Evolutionary conservation across 2,888 invertebrate species (phyloP).

Genomic region (Itoplectis maculator): DNA sequence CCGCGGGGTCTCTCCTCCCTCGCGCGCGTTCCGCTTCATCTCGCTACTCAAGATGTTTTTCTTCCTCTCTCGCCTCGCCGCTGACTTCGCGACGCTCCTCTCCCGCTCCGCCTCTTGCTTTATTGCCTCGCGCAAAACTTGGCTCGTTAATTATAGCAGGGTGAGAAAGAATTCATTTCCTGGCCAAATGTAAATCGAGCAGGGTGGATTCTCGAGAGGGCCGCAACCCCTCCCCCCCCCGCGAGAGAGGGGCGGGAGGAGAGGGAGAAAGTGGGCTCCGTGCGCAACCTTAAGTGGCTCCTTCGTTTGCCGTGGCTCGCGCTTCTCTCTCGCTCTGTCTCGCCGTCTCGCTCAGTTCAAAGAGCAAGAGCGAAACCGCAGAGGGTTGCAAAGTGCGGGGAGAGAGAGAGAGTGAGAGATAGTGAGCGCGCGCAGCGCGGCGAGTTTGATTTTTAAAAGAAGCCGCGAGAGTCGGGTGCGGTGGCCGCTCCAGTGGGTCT

Average conservation of each 20-base stretch:
- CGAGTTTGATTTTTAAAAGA: slow-evolving; percentile 46
- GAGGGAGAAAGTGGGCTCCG: slow-evolving; percentile 3
- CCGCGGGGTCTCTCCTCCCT: slow-evolving; percentile 8
- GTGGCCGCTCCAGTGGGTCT: neutral
- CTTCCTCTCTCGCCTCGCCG: neutral
- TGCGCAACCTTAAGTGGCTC: slow-evolving; percentile 33
- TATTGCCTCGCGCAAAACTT: slow-evolving; percentile 73
- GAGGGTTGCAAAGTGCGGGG: neutral
- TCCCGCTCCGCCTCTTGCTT: slow-evolving; percentile 60
- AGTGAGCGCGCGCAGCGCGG: neutral
- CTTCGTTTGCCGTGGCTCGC: slow-evolving; percentile 5
- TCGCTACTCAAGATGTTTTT: slow-evolving; percentile 20
- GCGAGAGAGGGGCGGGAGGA: too few relatives aligned
- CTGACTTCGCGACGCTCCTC: slow-evolving; percentile 39
- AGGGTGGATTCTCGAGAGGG: slow-evolving; percentile 42
- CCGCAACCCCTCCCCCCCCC: too few relatives aligned
- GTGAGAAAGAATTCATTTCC: slow-evolving; percentile 72
- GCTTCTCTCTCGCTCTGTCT: neutral
- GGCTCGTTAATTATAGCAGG: slow-evolving; percentile 73
- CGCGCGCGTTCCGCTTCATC: slow-evolving; percentile 40
- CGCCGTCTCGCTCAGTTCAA: slow-evolving; percentile 19
- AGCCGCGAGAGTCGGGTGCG: slow-evolving; percentile 21
- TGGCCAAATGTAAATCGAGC: slow-evolving; percentile 69
- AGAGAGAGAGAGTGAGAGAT: too few relatives aligned
- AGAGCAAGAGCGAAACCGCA: slow-evolving; percentile 30